Percentiles rank a stretch among this genome's conserved stretches.
Evolutionary conservation across 2,113 vertebrate species (phyloP).

Genomic region (Hydrochoerus hydrochaeris): DNA sequence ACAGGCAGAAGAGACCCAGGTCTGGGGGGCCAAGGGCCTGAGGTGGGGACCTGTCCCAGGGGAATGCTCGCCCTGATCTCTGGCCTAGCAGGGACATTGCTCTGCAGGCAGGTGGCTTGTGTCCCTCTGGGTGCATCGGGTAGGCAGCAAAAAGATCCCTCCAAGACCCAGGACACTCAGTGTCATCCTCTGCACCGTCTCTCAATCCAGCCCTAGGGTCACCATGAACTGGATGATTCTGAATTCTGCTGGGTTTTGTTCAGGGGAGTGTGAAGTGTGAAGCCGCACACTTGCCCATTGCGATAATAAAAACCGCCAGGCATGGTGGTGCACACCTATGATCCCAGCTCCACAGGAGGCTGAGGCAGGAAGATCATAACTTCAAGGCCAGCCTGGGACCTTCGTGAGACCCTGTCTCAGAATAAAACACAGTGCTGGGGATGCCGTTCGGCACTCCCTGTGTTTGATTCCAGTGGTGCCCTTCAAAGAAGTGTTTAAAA

Average conservation of each 20-base stretch:
- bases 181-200: not conserved
- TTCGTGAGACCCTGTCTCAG: not conserved
- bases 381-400: not conserved
- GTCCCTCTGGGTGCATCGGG: not conserved
- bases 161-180: too few relatives aligned
- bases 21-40: rapidly evolving
- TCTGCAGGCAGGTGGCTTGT: too few relatives aligned
- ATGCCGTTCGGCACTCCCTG: not conserved
- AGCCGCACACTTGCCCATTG: not conserved
- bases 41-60: not conserved
- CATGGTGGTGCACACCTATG: not conserved
- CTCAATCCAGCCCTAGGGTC: not conserved
- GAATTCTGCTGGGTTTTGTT: not conserved
- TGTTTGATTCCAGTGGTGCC: not conserved
- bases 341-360: not conserved
- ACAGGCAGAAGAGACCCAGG: not conserved
- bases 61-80: not conserved
- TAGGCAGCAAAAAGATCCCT: not conserved
- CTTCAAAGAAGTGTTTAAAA: not conserved
- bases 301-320: not conserved
- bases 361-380: not conserved
- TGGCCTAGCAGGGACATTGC: not conserved
- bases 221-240: not conserved
- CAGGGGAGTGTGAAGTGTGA: too few relatives aligned
- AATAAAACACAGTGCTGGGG: not conserved